Evolutionary conservation across 2,113 vertebrate genomes (phyloP), one percentile per base, ranked within the genome.

Genomic region (Heterotis niloticus): DNA sequence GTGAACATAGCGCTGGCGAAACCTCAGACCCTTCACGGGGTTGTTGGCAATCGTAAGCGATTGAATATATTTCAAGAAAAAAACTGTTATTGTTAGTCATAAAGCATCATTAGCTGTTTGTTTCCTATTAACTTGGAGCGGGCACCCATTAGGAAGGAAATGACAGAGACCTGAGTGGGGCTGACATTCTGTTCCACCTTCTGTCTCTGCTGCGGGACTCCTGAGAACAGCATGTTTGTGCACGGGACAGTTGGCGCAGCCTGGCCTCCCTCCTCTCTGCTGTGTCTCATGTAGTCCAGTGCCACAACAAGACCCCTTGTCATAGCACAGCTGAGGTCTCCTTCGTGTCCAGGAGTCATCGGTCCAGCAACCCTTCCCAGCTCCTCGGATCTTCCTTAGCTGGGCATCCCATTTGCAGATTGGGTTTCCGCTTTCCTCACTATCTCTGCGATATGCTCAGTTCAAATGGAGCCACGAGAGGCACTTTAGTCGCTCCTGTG

Each of bases 121-220:
- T 56, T 59, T 59, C 72, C 72, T 54, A 57, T 74, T 56, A 74
- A 54, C 72, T 16, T 10, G 24, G 54, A 74, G 23, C 56, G 57
- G 54, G 72, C 54, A 24, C 23, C 23, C 72, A 74, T 56, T 59
- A 59, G 52, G 72, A 59, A 74, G 54, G 72, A 59, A n/a, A 74
- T 17, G 54, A 56, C 72, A n/a, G 28, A 28, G 24, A 20, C 72
- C 54, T 54, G 24, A 59, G 54, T 17, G 3, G 57, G 24, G 69
- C 69, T 51, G 34, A 44, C 72, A 74, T 56, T 57, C 52, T 57
- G 72, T 74, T 74, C 72, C 10, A 59, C 72, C 72, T 59, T 56
- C 72, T 74, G 72, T 74, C 72, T 74, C 72, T 74, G 72, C 54
- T 24, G 24, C 54, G 54, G 72, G 54, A 59, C 72, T 24, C 72